Evolutionary conservation across 2,113 vertebrate genomes (phyloP), one percentile per base, ranked within the genome.

Genomic region (Trichomycterus rosablanca): DNA sequence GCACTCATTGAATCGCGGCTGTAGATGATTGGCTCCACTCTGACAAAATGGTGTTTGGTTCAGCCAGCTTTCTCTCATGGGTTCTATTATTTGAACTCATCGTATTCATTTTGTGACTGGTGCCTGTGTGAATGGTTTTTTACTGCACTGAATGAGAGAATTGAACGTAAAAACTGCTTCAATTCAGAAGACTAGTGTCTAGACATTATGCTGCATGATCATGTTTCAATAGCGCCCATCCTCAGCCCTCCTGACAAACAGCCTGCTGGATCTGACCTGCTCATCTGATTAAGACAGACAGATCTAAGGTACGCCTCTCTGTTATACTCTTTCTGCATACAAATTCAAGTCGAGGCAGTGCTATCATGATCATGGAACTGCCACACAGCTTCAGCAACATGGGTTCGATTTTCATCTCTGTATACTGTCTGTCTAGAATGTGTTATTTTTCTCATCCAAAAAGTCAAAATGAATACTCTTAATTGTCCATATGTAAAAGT

Each of bases 101-200:
- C 4, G 20, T 46, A 12, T 19, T 16, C 10, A 22, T 18, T 26
- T 57, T 10, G 1, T 9, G 14, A 30, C 40, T 51, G 28, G 49
- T 54, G 56, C 22, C 37, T 52, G 23, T 22, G 30, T 42, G 42
- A 51, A 34, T 35, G 44, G 3, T 26, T 20, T 37, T 19, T 28
- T 22, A 53, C 51, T 18, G 3, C n/a, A 42, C 15, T 32, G 45
- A 56, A 57, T 50, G 26, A 10, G 18, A 59, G 16, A 45, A 20
- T 26, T 45, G 62, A 9, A 16, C 5, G 18, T 22, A 6, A 18
- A 56, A 61, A 54, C 43, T 12, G 18, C 55, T 42, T 49, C 10
- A 20, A 64, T 48, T 37, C 30, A 37, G 26, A 24, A 26, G 35
- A 66, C 62, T n/a, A 7, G 26, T 15, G 32, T 64, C 61, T 65